Conservation (phyloP, 2,888 invertebrate genomes). For the Anoplius nigerrimus region DNA sequence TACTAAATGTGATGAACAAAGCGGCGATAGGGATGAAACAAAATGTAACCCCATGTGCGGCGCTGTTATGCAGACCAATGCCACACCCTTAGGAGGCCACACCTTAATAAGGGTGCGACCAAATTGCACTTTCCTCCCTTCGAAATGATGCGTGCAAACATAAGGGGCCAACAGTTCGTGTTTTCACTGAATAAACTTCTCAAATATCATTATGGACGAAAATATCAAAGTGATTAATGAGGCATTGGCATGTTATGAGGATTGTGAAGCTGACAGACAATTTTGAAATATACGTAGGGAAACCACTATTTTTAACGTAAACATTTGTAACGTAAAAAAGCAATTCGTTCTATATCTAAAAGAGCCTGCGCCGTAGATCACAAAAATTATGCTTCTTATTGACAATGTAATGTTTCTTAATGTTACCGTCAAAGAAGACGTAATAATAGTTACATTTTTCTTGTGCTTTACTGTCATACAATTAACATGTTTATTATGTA, state of each 20-base stretch:
- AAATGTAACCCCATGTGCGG: conserved; percentile 45
- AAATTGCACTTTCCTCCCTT: conserved; percentile 59
- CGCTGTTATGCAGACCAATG: conserved; percentile 40
- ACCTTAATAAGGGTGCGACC: conserved; percentile 55
- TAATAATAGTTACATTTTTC: no score
- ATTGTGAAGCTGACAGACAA: no score
- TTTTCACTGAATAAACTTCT: conserved; percentile 50
- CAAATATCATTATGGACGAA: conserved; percentile 45
- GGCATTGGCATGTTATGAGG: not conserved
- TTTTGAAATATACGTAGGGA: no score
- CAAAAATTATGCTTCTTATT: no score
- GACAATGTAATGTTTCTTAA: no score
- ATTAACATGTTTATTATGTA: no score
- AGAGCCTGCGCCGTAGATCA: no score
- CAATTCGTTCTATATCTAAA: no score
- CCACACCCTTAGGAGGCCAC: conserved; percentile 63
- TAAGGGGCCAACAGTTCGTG: conserved; percentile 38
- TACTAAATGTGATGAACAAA: conserved; percentile 19
- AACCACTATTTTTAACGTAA: no score
- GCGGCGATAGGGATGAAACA: conserved; percentile 41
- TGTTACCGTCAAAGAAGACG: no score
- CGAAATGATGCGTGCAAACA: conserved; percentile 48
- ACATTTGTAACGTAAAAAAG: no score
- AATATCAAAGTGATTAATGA: conserved; percentile 33
- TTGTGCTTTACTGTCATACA: no score